Conservation (phyloP, 2,113 vertebrate genomes). For the Ciconia stormi region DNA sequence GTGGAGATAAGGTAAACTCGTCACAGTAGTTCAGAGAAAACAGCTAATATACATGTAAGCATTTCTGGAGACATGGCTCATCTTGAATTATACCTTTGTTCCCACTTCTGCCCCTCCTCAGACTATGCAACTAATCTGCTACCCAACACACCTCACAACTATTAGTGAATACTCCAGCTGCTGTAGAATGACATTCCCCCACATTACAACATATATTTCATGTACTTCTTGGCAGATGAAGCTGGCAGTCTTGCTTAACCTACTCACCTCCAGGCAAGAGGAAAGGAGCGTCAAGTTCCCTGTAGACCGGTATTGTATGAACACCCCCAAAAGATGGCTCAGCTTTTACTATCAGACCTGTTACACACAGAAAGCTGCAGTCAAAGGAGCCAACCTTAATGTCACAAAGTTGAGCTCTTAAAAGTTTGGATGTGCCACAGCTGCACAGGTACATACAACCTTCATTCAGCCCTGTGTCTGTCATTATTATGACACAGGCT, state of each 20-base stretch:
- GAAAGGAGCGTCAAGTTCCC: background rate
- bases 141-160: background rate
- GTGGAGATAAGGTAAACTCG: background rate
- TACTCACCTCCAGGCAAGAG: background rate
- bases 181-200: background rate
- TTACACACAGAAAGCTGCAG: background rate
- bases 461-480: background rate
- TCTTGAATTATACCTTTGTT: background rate
- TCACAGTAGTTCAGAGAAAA: background rate
- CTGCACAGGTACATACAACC: background rate
- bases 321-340: background rate
- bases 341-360: background rate
- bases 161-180: background rate
- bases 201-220: background rate
- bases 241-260: background rate
- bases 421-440: background rate
- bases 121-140: background rate
- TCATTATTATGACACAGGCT: background rate
- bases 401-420: background rate
- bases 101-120: background rate
- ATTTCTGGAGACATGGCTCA: background rate
- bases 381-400: background rate
- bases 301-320: background rate
- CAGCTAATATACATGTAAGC: fast-evolving
- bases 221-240: background rate